A percentile compares a stretch with the other conserved stretches of the same genome.
phyloP scores from a whole-genome alignment of 2,113 vertebrate genomes.

The Laticauda laticaudata region DNA sequence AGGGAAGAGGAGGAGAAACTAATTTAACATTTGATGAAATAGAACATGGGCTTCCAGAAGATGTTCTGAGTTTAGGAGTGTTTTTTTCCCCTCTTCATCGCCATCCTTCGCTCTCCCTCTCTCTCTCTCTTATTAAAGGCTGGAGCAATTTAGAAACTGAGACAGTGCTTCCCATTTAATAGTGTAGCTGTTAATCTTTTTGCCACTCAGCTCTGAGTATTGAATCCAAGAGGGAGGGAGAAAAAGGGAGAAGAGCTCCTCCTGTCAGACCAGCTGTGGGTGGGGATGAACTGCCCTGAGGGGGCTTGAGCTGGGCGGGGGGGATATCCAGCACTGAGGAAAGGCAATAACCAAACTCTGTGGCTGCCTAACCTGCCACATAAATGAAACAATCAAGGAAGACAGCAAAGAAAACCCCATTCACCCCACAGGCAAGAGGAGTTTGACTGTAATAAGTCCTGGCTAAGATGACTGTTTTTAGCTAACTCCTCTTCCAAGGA shows the following conservation, averaged over 20 bases:
- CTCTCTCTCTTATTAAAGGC: conserved; percentile 66
- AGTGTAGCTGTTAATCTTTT: conserved; percentile 71
- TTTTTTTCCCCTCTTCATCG: conserved; percentile 22
- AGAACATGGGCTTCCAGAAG: conserved; percentile 47
- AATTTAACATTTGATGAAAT: conserved; percentile 52
- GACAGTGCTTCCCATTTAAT: conserved; percentile 66
- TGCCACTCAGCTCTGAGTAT: conserved; percentile 67
- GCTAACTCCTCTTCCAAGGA: conserved; percentile 43
- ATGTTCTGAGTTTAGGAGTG: conserved; percentile 28
- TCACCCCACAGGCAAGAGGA: conserved; percentile 72
- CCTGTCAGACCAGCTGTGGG: conserved; percentile 71
- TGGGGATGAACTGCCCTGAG: conserved; percentile 74
- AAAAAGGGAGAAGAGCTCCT: conserved; percentile 28
- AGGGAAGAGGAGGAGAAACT: conserved; percentile 15
- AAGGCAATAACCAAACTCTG: conserved; percentile 80
- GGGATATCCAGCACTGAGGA: conserved; percentile 64
- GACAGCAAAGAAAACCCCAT: conserved; percentile 77
- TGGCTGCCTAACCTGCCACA: conserved; percentile 79
- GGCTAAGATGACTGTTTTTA: conserved; percentile 74
- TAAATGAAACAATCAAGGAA: conserved; percentile 82
- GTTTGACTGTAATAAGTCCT: conserved; percentile 75
- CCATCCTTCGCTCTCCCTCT: conserved; percentile 21
- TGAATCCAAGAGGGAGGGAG: conserved; percentile 35
- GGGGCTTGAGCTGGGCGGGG: conserved; percentile 60
- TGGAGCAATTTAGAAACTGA: conserved; percentile 68